These are phyloP conservation scores for Leptestheria dahalacensis DNA, from an alignment of 1,140 invertebrate species.

Conservation along the genomic window DNA sequence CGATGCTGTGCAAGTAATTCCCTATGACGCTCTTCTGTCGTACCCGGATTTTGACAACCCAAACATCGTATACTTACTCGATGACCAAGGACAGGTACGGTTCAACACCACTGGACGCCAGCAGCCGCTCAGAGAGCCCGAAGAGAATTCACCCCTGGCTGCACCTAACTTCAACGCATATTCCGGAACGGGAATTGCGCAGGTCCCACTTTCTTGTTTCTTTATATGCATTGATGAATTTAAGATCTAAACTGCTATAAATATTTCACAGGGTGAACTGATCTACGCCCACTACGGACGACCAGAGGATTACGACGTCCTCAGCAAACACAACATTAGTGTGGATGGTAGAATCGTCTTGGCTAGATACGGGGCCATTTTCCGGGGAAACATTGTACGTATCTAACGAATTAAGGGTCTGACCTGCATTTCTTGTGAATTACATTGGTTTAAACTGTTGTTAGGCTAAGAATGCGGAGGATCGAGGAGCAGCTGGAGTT, in stretches of 20 bases:
- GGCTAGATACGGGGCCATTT: constrained; percentile 34
- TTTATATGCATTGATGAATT: too few species aligned
- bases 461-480: constrained; percentile 20
- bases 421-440: neutral
- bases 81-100: neutral
- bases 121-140: neutral
- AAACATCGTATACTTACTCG: constrained; percentile 10
- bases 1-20: constrained; percentile 10
- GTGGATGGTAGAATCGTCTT: constrained; percentile 31
- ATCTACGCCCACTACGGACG: constrained; percentile 37
- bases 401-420: neutral
- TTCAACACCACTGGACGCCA: constrained; percentile 1
- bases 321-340: constrained; percentile 24
- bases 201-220: neutral
- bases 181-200: constrained; percentile 8
- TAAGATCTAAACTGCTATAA: too few species aligned
- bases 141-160: neutral
- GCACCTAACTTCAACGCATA: constrained; percentile 10
- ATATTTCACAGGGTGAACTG: constrained; percentile 21
- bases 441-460: neutral
- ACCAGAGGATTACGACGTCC: constrained; percentile 30
- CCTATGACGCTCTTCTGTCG: constrained; percentile 12
- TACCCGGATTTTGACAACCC: constrained; percentile 9
- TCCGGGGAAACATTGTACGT: constrained; percentile 33
- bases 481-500: constrained; percentile 20